Evolutionary conservation across 2,888 invertebrate species (phyloP), one percentile per base, ranked within the genome.

Genomic region (Epistrophella euchroma): DNA sequence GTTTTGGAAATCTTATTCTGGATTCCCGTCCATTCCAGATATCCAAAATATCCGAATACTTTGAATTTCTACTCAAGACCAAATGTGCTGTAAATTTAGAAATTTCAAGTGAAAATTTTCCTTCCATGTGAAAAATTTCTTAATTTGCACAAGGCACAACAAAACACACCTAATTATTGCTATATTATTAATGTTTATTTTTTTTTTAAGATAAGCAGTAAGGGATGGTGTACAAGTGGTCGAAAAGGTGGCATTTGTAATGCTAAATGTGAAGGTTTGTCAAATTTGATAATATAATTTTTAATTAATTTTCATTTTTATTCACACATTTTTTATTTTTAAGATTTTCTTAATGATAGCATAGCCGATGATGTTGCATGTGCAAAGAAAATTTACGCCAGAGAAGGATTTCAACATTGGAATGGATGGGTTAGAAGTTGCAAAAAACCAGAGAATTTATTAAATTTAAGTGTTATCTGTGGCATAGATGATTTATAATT

Each of bases 171-270:
- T n/a, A n/a, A n/a, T n/a, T n/a, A n/a, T n/a, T n/a, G n/a, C n/a
- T n/a, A n/a, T n/a, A n/a, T n/a, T n/a, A n/a, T n/a, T n/a, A n/a
- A n/a, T n/a, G n/a, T n/a, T n/a, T n/a, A n/a, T n/a, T n/a, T n/a
- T n/a, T n/a, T n/a, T 19, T 64, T 76, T 55, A 6, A 96, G 94
- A 95, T 96, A 80, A 95, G 93, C 91, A 95, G 94, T 90, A 94
- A 93, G 88, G 94, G 94, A 55, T 95, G 95, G 94, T 96, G 96
- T 91, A 93, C 93, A 88, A 94, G 94, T 79, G 94, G 94, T 5
- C 92, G 93, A 62, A 93, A 93, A 84, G 95, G 95, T 6, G 95
- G 96, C 7, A 92, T 94, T 71, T 96, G 96, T 91, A 94, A 94
- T 89, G 94, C 94, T 90, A 94, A 94, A 89, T 96, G 96, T 91